These are phyloP conservation scores for Papilio polyxenes DNA, from an alignment of 1,140 invertebrate genomes.

Conservation along the genomic window DNA sequence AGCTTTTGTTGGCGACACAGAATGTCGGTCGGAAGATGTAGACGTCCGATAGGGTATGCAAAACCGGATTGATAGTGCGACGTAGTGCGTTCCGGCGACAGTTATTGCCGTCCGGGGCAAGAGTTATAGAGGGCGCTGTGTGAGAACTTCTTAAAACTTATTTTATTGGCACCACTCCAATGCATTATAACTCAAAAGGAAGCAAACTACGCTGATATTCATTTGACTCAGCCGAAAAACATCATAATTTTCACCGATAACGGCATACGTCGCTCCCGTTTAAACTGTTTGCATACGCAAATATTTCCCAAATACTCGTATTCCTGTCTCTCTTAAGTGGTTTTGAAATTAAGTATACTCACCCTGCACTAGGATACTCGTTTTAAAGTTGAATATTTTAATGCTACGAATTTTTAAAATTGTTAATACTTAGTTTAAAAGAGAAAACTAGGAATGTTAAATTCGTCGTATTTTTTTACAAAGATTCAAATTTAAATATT, in stretches of 20 bases:
- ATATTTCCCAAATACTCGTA: slow-evolving; percentile 21
- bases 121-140: slow-evolving; percentile 61
- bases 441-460: neutral
- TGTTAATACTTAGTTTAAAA: neutral
- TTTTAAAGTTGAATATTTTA: slow-evolving; percentile 25
- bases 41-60: slow-evolving; percentile 68
- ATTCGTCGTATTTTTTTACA: neutral
- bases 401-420: neutral
- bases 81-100: slow-evolving; percentile 61
- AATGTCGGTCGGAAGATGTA: slow-evolving; percentile 63
- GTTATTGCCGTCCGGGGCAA: slow-evolving; percentile 67
- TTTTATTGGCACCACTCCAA: slow-evolving; percentile 74
- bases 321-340: slow-evolving; percentile 28
- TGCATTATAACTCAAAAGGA: slow-evolving; percentile 52
- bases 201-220: slow-evolving; percentile 58
- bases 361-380: slow-evolving; percentile 1
- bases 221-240: slow-evolving; percentile 71
- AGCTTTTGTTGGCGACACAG: slow-evolving; percentile 46
- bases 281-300: slow-evolving; percentile 40
- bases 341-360: slow-evolving; percentile 29
- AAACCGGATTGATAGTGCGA: slow-evolving; percentile 70
- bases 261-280: slow-evolving; percentile 56
- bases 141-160: slow-evolving; percentile 65
- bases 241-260: slow-evolving; percentile 68
- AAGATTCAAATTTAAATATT: neutral